phyloP scores from a whole-genome alignment of 2,888 invertebrate species.

The Cryptocephalus primarius region DNA sequence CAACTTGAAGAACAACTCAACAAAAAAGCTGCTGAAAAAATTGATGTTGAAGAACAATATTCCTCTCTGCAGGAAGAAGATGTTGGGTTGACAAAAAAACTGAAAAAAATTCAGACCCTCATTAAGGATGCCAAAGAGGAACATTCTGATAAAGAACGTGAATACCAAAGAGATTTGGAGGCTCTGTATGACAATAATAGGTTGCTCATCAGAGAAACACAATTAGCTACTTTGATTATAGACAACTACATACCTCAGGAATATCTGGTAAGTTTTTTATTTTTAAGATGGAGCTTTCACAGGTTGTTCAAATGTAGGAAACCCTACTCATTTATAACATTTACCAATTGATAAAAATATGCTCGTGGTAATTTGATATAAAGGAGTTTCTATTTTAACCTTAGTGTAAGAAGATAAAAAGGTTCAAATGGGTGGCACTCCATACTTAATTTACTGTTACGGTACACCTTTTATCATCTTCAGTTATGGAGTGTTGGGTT shows the following conservation, averaged over 20 bases:
- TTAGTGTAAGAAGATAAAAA: too few relatives aligned
- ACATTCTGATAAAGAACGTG: constrained; percentile 76
- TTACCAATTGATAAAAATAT: neutral
- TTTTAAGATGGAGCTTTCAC: neutral
- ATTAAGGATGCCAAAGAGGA: constrained; percentile 79
- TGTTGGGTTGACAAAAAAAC: constrained; percentile 81
- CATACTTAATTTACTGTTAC: too few relatives aligned
- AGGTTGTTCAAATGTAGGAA: neutral
- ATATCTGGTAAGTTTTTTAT: constrained; percentile 57
- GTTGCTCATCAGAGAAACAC: constrained; percentile 79
- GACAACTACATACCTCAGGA: constrained; percentile 90
- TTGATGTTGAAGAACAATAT: constrained; percentile 92
- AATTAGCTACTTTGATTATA: constrained; percentile 81
- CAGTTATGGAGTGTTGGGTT: too few relatives aligned
- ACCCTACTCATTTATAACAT: neutral
- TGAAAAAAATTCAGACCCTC: constrained; percentile 80
- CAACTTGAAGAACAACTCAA: constrained; percentile 70
- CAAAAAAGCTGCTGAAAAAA: constrained; percentile 84
- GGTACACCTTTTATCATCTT: too few relatives aligned
- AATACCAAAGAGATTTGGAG: constrained; percentile 96
- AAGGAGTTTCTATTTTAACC: neutral
- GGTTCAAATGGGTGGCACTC: too few relatives aligned
- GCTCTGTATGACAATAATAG: constrained; percentile 88
- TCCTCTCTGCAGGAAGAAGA: constrained; percentile 92
- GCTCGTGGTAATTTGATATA: neutral